Percentiles rank a stretch among this genome's conserved stretches.
phyloP scores from a whole-genome alignment of 2,797 vertebrate genomes.

The Ctenosaura bakeri region DNA sequence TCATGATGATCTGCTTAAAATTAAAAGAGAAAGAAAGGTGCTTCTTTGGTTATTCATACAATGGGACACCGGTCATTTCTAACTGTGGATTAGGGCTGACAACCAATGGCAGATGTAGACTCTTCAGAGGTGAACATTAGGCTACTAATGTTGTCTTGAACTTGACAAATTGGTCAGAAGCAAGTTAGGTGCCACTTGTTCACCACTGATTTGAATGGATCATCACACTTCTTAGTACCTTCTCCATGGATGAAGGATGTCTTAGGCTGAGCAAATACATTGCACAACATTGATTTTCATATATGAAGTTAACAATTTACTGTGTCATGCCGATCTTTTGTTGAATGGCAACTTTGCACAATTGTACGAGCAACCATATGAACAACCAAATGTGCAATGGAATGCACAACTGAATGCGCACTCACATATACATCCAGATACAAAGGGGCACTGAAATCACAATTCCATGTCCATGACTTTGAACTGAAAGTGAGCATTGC shows the following conservation, averaged over 20 bases:
- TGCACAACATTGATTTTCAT: no score
- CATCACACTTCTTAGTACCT: not conserved
- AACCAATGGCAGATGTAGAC: not conserved
- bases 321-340: no score
- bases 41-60: not conserved
- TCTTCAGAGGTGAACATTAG: not conserved
- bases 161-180: not conserved
- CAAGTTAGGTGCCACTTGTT: not conserved
- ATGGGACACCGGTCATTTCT: not conserved
- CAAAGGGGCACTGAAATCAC: no score
- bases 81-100: not conserved
- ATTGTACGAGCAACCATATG: no score
- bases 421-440: no score
- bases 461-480: no score
- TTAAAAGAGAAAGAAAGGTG: not conserved
- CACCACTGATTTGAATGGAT: not conserved
- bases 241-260: not conserved
- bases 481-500: no score
- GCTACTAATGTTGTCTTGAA: not conserved
- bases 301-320: no score
- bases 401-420: no score
- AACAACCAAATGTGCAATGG: no score
- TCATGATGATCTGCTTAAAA: not conserved
- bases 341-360: no score
- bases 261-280: not conserved